These are phyloP conservation scores for Ypsolopha sequella DNA, from an alignment of 2,888 invertebrate species.

Conservation along the genomic window DNA sequence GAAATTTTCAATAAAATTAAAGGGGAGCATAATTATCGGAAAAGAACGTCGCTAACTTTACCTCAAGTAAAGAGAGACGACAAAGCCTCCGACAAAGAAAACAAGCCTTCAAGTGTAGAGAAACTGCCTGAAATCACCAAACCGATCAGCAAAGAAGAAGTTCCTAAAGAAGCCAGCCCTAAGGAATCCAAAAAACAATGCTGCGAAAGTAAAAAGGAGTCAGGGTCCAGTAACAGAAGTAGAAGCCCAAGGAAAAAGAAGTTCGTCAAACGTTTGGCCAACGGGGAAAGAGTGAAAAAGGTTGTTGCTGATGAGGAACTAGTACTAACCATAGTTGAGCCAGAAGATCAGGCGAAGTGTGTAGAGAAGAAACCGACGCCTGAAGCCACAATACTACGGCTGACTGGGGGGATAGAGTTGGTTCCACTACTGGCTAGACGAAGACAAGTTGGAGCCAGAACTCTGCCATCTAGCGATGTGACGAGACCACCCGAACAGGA, in stretches of 20 bases:
- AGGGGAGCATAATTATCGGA: conserved; percentile 31
- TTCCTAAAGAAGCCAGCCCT: too few relatives aligned
- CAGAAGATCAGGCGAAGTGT: not conserved
- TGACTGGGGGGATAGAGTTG: conserved; percentile 80
- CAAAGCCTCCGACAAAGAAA: conserved; percentile 36
- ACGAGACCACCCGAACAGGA: conserved; percentile 51
- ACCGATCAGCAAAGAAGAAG: conserved; percentile 23
- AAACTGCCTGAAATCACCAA: conserved; percentile 34
- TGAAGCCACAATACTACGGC: conserved; percentile 42
- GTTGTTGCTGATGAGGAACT: conserved; percentile 29
- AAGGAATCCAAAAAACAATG: not conserved
- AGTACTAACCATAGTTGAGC: conserved; percentile 1
- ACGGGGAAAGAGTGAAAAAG: conserved; percentile 36
- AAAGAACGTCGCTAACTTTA: conserved; percentile 60
- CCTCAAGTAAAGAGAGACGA: conserved; percentile 63
- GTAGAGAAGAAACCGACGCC: conserved; percentile 44
- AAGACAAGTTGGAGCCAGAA: conserved; percentile 61
- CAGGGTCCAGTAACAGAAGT: not conserved
- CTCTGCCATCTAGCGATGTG: conserved; percentile 58
- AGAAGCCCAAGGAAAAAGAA: conserved; percentile 13
- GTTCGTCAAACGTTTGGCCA: conserved; percentile 42
- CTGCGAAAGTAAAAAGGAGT: not conserved
- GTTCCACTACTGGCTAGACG: conserved; percentile 81
- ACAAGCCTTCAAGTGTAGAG: conserved; percentile 27
- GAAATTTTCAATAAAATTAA: conserved; percentile 46